Percentiles rank a stretch among this genome's conserved stretches.
phyloP scores from a whole-genome alignment of 30 jellyfish, hydroid and myxozoan genomes.

The Hydractinia symbiolongicarpus region DNA sequence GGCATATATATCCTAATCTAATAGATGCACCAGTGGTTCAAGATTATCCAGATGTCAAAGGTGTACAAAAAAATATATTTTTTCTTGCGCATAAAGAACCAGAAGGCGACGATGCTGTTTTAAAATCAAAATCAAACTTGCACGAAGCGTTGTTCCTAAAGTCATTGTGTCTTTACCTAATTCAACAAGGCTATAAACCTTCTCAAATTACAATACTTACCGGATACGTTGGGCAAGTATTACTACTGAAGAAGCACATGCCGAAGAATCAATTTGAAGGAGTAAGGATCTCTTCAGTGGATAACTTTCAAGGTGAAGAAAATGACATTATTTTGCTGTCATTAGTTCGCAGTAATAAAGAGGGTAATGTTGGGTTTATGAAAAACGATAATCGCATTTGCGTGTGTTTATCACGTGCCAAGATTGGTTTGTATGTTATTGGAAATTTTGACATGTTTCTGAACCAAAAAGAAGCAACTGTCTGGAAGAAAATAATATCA shows the following conservation, averaged over 20 bases:
- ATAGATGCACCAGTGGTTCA: constrained; percentile 43
- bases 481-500: constrained; percentile 43
- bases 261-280: constrained; percentile 48
- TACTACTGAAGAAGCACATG: constrained; percentile 34
- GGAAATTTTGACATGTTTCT: constrained; percentile 59
- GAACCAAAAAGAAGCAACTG: constrained; percentile 16
- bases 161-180: constrained; percentile 63
- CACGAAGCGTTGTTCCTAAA: constrained; percentile 60
- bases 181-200: constrained; percentile 64
- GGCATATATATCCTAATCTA: constrained; percentile 58
- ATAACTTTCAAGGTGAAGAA: constrained; percentile 81
- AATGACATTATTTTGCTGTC: constrained; percentile 67
- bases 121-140: constrained; percentile 35
- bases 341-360: constrained; percentile 59
- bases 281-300: constrained; percentile 60
- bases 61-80: constrained; percentile 45
- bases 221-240: constrained; percentile 54
- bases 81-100: constrained; percentile 37
- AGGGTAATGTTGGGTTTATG: constrained; percentile 49
- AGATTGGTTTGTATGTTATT: constrained; percentile 56
- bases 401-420: constrained; percentile 73
- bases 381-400: constrained; percentile 60
- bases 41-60: constrained; percentile 39
- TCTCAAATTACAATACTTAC: constrained; percentile 59
- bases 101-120: constrained; percentile 10